Evolutionary conservation across 2,113 vertebrate genomes (phyloP), one percentile per base, ranked within the genome.

Genomic region (Lophotis ruficrista): DNA sequence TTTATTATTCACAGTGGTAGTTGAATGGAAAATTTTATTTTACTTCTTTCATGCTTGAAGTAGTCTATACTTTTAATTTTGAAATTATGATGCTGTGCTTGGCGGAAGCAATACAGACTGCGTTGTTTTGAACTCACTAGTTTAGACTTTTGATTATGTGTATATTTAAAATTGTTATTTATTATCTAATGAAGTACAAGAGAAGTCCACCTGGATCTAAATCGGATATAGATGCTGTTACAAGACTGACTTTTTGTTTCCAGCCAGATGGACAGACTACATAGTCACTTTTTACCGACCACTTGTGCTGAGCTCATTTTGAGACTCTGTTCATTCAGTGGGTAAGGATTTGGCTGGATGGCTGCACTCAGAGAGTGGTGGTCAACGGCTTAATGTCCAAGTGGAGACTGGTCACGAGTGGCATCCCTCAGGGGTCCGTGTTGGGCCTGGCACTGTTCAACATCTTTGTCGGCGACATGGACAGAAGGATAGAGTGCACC

Each of bases 11-110:
- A 89, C 65, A 79, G 61, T 24, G 25, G 31, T 38, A 94, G 41
- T 23, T 91, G 81, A 94, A 95, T 58, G 41, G 64, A 87, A 83
- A 95, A 91, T 54, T 93, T 91, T 89, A 84, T 94, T 94, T 91
- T 66, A 37, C 35, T 93, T 70, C 82, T 95, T 94, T 90, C 82
- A 87, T 72, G 85, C 78, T 91, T 89, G 65, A 95, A 91, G 38
- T 85, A 58, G n/a, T 94, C 23, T 60, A 19, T 76, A 79, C 77
- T 91, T 95, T 87, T 84, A 73, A 84, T n/a, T 94, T 83, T 60
- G 57, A 91, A 91, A 82, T 64, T 23, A 79, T 66, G 57, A 53
- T 95, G 35, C 41, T 37, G 25, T 62, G 33, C 50, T 89, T 77
- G 56, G 38, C 87, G 45, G 48, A 75, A 91, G 64, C 38, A 78